Percentiles rank a stretch among this genome's conserved stretches.
These are phyloP conservation scores for Tor tambroides DNA, from an alignment of 2,113 vertebrate species.

Conservation along the genomic window DNA sequence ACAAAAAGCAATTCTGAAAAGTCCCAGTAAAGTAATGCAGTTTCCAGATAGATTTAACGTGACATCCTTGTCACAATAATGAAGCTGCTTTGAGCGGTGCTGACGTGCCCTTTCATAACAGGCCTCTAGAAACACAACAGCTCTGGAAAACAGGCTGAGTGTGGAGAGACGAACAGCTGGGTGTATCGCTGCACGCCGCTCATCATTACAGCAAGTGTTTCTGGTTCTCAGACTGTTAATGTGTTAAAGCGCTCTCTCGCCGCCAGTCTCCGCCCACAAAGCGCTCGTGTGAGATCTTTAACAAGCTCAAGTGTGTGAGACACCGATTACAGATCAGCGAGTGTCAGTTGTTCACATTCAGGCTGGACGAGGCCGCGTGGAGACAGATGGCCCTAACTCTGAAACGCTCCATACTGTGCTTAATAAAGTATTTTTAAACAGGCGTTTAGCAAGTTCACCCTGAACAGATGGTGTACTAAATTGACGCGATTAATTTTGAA, in stretches of 20 bases:
- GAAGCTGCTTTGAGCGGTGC: neutral
- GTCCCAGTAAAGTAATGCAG: neutral
- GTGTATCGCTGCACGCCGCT: neutral
- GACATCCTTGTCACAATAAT: conserved; percentile 10
- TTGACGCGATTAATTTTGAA: conserved; percentile 78
- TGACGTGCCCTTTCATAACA: neutral
- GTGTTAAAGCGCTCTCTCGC: neutral
- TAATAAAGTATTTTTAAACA: conserved; percentile 82
- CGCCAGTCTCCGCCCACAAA: conserved; percentile 11
- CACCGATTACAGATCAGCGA: conserved; percentile 14
- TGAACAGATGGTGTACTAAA: conserved; percentile 80
- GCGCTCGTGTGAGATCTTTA: conserved; percentile 1
- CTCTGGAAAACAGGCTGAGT: neutral
- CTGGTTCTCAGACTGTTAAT: neutral
- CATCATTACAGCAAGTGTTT: conserved; percentile 19
- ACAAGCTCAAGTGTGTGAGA: conserved; percentile 1
- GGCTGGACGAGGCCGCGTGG: conserved; percentile 57
- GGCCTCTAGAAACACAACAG: neutral
- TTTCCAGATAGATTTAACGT: neutral
- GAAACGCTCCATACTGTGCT: conserved; percentile 67
- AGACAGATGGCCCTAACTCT: conserved; percentile 77
- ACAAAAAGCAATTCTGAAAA: neutral
- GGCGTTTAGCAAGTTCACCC: conserved; percentile 73
- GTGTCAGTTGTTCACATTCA: conserved; percentile 43
- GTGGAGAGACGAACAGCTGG: neutral